A percentile compares a stretch with the other conserved stretches of the same genome.
These are phyloP conservation scores for Limonius californicus DNA, from an alignment of 1,140 invertebrate genomes.

Conservation along the genomic window DNA sequence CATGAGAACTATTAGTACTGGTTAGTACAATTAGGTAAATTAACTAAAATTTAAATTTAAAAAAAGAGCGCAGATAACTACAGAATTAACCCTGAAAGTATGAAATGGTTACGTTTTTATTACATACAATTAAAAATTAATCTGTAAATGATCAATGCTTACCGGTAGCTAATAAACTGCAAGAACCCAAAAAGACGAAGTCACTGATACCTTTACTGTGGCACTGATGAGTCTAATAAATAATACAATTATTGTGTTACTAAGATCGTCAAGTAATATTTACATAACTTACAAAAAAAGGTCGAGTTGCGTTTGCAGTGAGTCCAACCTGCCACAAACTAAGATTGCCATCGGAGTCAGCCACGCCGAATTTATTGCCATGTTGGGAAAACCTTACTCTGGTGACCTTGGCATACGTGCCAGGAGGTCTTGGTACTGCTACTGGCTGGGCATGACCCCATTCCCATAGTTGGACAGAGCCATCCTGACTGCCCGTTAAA, in stretches of 20 bases:
- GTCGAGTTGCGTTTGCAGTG: conserved; percentile 74
- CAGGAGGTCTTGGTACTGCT: conserved; percentile 81
- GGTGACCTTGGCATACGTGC: conserved; percentile 91
- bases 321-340: conserved; percentile 93
- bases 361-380: conserved; percentile 97
- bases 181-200: conserved; percentile 61
- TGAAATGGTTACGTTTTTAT: no score
- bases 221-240: conserved; percentile 86
- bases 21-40: no score
- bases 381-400: conserved; percentile 92
- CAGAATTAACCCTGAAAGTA: no score
- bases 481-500: conserved; percentile 94
- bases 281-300: conserved; percentile 96
- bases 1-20: no score
- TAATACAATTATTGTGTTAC: no score
- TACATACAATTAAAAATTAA: no score
- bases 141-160: no score
- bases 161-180: conserved; percentile 30
- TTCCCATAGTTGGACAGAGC: conserved; percentile 96
- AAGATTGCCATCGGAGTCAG: conserved; percentile 86
- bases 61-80: no score
- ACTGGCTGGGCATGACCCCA: conserved; percentile 92
- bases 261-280: no score
- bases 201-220: conserved; percentile 97
- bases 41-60: no score